Base-by-base conservation (phyloP, 2,888 invertebrate genomes). In the Neria commutata region DNA sequence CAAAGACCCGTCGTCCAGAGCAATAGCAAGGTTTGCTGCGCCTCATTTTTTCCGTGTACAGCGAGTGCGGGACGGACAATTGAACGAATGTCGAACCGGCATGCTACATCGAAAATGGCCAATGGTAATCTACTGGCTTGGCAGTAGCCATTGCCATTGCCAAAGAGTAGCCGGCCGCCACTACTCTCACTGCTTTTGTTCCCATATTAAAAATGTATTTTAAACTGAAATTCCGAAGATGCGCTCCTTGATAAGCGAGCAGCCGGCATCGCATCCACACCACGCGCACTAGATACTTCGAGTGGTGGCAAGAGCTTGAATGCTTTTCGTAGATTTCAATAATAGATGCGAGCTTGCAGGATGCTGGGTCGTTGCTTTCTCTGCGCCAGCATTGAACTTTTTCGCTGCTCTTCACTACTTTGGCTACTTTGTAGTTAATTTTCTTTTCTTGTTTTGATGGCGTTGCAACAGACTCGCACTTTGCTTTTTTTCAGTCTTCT, bases 121-220 rank as follows among this genome's bases (percentile, higher is more conserved):
- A 42, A 42, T 8, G 4, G 37, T 37, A 37, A 37, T 37, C 37
- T 29, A 11, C 29, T 29, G 29, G 29, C 29, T 11, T 29, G 29
- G 6, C 29, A 29, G 29, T 29, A 29, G 29, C 29, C 29, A 29
- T 11, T 29, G 11, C 11, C 29, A 16, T 17, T 45, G 23, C 24
- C 45, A 45, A 14, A 16, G 19, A 16, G 10, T 45, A 11, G 19
- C 56, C 14, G 17, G 34, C 37, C 24, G 47, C 52, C 23, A 47
- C 26, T 17, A 21, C 42, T 49, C 17, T 42, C 16, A 10, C 29
- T 51, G 42, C 45, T 50, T 21, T 45, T 34, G 45, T 59, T 64
- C 60, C 64, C 63, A 69, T 65, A 72, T 72, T 72, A 72, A 72
- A 74, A 72, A 72, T 72, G 74, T 72, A 72, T 74, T 65, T 72